Evolutionary conservation across 2,888 invertebrate species (phyloP), one percentile per base, ranked within the genome.

Genomic region (Macrophya annulata): DNA sequence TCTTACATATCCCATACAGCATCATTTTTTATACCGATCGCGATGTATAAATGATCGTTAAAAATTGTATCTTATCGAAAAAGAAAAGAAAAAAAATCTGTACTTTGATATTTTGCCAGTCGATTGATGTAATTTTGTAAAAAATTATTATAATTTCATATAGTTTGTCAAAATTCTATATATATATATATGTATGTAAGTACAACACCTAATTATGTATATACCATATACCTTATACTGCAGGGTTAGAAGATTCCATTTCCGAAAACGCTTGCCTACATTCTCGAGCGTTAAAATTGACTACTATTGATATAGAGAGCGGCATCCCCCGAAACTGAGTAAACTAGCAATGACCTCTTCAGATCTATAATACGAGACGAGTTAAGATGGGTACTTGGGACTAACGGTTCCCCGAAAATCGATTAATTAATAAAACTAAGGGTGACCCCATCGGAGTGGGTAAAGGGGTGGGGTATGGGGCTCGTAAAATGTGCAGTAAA

Each of bases 351-450:
- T 25, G 21, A 25, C 21, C 55, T 77, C 55, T 51, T 37, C n/a
- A 1, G 37, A 48, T 51, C 62, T 25, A 17, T 15, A 55, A 45
- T 15, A 9, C 76, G 62, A 82, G 21, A 82, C 45, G 25, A 15
- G 31, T 45, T 31, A 37, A 31, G 31, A 31, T 40, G 17, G 40
- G 48, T 31, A 25, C 59, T 59, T 62, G 59, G 43, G 79, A 59
- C 55, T 31, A 40, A 37, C 77, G 77, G 48, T 71, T 83, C 25
- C 68, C 48, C 37, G 48, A 48, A 51, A 71, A 83, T 83, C 83
- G 83, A 83, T 83, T 83, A 83, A 83, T 83, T 83, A 83, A 83
- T 83, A 71, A 83, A 83, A 83, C 45, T 45, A 40, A 48, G 51
- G 31, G 31, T 31, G 3, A 31, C 31, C 31, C 31, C 31, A 1